Conservation (phyloP, 1,140 invertebrate species). For the Sesamia nonagrioides region DNA sequence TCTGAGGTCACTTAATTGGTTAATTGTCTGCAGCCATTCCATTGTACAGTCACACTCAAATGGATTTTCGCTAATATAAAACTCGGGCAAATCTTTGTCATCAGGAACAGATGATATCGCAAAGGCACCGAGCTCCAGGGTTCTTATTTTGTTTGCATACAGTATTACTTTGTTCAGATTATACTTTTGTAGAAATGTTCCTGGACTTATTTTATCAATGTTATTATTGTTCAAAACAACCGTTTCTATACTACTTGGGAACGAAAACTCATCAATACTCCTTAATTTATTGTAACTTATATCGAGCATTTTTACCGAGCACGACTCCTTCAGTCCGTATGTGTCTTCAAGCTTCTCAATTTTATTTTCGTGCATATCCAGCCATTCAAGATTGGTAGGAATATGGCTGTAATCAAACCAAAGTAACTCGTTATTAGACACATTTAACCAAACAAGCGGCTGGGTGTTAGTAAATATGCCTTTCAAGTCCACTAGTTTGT, state of each 20-base stretch:
- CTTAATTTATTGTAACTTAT: conserved; percentile 92
- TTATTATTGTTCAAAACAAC: conserved; percentile 93
- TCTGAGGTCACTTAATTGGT: conserved; percentile 91
- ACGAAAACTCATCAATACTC: conserved; percentile 90
- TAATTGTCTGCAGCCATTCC: conserved; percentile 95
- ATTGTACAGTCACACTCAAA: conserved; percentile 95
- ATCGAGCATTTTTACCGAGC: conserved; percentile 93
- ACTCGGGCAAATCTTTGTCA: conserved; percentile 91
- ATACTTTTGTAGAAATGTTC: conserved; percentile 92
- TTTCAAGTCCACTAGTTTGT: conserved; percentile 91
- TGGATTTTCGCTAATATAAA: conserved; percentile 94
- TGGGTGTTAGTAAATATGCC: conserved; percentile 91
- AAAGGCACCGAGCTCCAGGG: conserved; percentile 92
- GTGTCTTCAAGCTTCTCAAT: conserved; percentile 91
- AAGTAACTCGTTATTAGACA: conserved; percentile 90
- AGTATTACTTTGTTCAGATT: conserved; percentile 93
- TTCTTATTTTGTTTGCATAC: conserved; percentile 92
- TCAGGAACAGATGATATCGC: conserved; percentile 90
- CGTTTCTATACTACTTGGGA: conserved; percentile 93
- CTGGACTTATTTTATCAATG: conserved; percentile 91
- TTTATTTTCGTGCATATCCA: conserved; percentile 92
- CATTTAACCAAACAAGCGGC: conserved; percentile 91
- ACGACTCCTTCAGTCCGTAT: conserved; percentile 92
- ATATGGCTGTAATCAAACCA: conserved; percentile 92
- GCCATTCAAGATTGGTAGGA: conserved; percentile 91